These are phyloP conservation scores for Chloroceryle aenea DNA, from an alignment of 2,113 vertebrate genomes.

Conservation along the genomic window DNA sequence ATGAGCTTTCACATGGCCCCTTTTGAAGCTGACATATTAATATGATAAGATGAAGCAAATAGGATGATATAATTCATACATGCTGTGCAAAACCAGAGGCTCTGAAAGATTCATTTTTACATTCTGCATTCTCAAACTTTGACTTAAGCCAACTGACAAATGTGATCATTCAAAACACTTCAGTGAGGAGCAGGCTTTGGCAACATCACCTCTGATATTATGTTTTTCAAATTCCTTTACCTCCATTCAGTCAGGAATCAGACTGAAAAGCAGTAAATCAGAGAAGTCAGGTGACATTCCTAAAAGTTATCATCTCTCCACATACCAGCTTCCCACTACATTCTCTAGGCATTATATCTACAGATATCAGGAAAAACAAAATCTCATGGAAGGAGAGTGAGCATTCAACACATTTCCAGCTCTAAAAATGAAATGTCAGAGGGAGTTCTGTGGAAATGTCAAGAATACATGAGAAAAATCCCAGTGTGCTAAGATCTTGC, in stretches of 20 bases:
- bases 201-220: neutral
- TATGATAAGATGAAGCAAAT: neutral
- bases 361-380: neutral
- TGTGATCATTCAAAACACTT: neutral
- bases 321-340: neutral
- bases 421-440: conserved; percentile 9
- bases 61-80: neutral
- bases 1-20: neutral
- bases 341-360: neutral
- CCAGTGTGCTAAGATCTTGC: neutral
- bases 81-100: neutral
- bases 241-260: neutral
- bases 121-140: neutral
- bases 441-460: neutral
- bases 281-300: neutral
- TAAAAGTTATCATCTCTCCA: neutral
- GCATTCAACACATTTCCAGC: neutral
- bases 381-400: neutral
- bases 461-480: neutral
- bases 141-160: neutral
- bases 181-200: neutral
- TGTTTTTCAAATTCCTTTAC: neutral
- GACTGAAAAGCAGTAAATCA: neutral
- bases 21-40: neutral
- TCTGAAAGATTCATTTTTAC: neutral